Percentiles rank a stretch among this genome's conserved stretches.
Evolutionary conservation across 2,113 vertebrate species (phyloP).

Genomic region (Sinocyclocheilus grahami): DNA sequence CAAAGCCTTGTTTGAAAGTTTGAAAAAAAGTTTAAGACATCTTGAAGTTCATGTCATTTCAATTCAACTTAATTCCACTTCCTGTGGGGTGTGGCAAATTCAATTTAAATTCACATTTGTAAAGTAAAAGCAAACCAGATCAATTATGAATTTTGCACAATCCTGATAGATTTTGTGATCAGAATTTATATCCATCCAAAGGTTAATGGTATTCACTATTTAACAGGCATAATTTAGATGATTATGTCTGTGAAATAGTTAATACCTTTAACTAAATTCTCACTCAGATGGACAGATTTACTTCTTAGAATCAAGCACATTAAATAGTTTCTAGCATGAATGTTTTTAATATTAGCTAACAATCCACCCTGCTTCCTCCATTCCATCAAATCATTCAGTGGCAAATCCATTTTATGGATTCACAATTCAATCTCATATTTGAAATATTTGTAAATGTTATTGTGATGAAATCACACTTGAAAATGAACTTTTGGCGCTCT

Average conservation of each 20-base stretch:
- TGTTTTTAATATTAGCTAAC: neutral
- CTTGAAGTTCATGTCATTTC: too few relatives aligned
- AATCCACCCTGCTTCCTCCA: neutral
- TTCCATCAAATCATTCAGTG: conserved; percentile 5
- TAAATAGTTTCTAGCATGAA: neutral
- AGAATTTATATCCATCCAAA: neutral
- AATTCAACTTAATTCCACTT: too few relatives aligned
- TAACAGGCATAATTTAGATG: neutral
- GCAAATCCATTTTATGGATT: conserved; percentile 9
- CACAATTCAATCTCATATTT: neutral
- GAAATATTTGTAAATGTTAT: neutral
- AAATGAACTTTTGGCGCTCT: too few relatives aligned
- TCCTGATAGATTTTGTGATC: too few relatives aligned
- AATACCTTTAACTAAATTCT: neutral
- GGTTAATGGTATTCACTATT: neutral
- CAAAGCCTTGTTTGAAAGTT: too few relatives aligned
- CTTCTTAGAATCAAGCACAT: neutral
- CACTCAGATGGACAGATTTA: neutral
- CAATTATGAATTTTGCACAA: too few relatives aligned
- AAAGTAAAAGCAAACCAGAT: too few relatives aligned
- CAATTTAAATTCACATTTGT: too few relatives aligned
- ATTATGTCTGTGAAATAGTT: too few relatives aligned
- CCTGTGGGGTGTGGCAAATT: too few relatives aligned
- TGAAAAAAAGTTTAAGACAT: too few relatives aligned
- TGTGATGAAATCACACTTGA: conserved; percentile 2